Evolutionary conservation across 2,797 vertebrate genomes (phyloP), one percentile per base, ranked within the genome.

Genomic region (Spondyliosoma cantharus): DNA sequence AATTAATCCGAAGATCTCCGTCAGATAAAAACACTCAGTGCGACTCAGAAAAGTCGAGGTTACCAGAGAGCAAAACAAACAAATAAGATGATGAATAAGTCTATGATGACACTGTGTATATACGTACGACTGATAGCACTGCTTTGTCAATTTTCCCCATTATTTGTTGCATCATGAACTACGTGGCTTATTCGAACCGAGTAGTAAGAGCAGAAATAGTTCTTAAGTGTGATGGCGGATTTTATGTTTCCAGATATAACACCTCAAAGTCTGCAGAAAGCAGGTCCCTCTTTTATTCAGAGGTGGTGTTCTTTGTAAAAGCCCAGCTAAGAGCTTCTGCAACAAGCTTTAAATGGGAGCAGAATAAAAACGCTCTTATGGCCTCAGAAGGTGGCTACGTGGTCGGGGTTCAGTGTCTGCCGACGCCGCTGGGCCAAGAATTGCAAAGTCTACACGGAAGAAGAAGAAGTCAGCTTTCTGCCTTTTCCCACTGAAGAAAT

Each of bases 321-420:
- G 79, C 57, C 59, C 22, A 15, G 53, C 62, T 84, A 75, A 78
- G 68, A 89, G 83, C 79, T 15, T 29, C 71, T 9, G 62, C 76
- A 5, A 43, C 78, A 56, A 20, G 76, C 62, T 71, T 71, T 83
- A 80, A 90, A 85, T 83, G 57, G 50, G 43, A 74, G 52, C 53
- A 54, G 72, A 83, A 81, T 79, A 61, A 78, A 37, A 37, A 74
- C 62, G 32, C 52, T 66, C 2, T 4, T 46, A 11, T 29, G 45
- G 65, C 49, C 29, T 71, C 45, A 48, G 16, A 73, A 59, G 53
- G 7, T 50, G 32, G 52, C 59, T 74, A 42, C 37, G 66, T 20
- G 65, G 53, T 68, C 13, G 3, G 67, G 29, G 37, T 80, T 84
- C 73, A 78, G 25, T n/a, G 45, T 64, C 27, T 58, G 63, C 16